Evolutionary conservation across 2,797 vertebrate species (phyloP).

Genomic region (Muscicapa striata): DNA sequence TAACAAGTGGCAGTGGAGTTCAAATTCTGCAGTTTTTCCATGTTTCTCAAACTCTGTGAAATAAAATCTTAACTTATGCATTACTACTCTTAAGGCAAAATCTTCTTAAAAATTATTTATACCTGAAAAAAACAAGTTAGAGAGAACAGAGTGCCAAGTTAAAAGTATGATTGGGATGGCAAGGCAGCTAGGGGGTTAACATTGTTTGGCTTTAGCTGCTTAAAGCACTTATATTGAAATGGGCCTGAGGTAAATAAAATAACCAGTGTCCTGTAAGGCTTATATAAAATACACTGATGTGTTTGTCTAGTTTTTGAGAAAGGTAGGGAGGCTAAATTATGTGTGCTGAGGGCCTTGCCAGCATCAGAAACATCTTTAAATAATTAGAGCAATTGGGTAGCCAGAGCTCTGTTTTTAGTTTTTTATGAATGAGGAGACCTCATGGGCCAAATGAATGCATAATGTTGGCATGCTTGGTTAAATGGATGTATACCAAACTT

Average conservation of each 20-base stretch:
- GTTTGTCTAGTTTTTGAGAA: constrained; percentile 52
- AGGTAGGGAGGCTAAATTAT: not conserved
- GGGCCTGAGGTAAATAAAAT: constrained; percentile 35
- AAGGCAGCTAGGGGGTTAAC: not conserved
- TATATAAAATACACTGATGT: constrained; percentile 40
- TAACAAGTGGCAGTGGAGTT: not conserved
- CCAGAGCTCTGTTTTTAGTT: constrained; percentile 7
- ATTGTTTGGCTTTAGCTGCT: constrained; percentile 40
- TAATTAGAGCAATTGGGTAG: constrained; percentile 33
- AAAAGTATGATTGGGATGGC: not conserved
- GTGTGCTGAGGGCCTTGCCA: not conserved
- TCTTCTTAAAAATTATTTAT: not conserved
- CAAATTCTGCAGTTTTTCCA: not conserved
- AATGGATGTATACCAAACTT: constrained; percentile 1
- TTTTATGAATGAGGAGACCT: constrained; percentile 40
- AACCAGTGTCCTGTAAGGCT: constrained; percentile 3
- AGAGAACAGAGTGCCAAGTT: not conserved
- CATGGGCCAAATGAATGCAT: constrained; percentile 33
- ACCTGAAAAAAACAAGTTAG: not conserved
- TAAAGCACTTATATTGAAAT: constrained; percentile 20
- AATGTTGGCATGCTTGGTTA: constrained; percentile 1
- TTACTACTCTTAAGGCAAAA: not conserved
- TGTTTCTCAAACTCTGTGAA: not conserved
- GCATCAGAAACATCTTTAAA: constrained; percentile 46
- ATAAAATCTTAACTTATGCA: not conserved